Evolutionary conservation across 2,888 invertebrate genomes (phyloP).

Genomic region (Himalopsyche tibetana): DNA sequence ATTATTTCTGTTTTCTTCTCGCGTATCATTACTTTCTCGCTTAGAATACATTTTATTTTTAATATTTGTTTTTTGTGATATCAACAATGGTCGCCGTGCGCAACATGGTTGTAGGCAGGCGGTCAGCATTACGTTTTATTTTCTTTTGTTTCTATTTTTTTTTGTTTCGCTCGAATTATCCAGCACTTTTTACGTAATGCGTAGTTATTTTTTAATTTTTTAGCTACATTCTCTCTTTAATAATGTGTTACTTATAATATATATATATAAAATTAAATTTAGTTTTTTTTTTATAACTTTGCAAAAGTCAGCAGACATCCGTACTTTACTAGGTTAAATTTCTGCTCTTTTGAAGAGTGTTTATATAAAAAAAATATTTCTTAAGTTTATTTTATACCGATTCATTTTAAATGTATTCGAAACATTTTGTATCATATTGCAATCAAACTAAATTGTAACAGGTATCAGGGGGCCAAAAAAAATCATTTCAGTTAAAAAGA

Average conservation of each 20-base stretch:
- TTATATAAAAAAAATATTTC: constrained; percentile 14
- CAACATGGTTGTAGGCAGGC: constrained; percentile 38
- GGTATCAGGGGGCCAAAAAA: too few relatives aligned
- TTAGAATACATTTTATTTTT: constrained; percentile 25
- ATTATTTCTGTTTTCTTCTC: background rate
- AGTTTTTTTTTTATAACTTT: constrained; percentile 36
- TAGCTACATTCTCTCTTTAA: background rate
- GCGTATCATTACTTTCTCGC: background rate
- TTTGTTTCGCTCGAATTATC: background rate
- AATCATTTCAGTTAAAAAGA: too few relatives aligned
- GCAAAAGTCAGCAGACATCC: constrained; percentile 54
- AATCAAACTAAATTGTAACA: too few relatives aligned
- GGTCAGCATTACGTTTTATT: background rate
- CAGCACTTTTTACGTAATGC: background rate
- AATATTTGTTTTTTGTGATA: constrained; percentile 37
- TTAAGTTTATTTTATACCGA: constrained; percentile 22
- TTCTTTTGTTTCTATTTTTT: constrained; percentile 8
- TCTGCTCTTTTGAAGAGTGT: constrained; percentile 49
- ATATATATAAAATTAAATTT: constrained; percentile 3
- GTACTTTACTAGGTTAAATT: constrained; percentile 55
- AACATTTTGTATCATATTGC: too few relatives aligned
- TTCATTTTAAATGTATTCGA: background rate
- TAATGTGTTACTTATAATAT: constrained; percentile 29
- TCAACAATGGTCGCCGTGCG: background rate
- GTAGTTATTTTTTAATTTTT: constrained; percentile 17